Conservation (phyloP, 2,113 vertebrate species). For the Semnornis frantzii region DNA sequence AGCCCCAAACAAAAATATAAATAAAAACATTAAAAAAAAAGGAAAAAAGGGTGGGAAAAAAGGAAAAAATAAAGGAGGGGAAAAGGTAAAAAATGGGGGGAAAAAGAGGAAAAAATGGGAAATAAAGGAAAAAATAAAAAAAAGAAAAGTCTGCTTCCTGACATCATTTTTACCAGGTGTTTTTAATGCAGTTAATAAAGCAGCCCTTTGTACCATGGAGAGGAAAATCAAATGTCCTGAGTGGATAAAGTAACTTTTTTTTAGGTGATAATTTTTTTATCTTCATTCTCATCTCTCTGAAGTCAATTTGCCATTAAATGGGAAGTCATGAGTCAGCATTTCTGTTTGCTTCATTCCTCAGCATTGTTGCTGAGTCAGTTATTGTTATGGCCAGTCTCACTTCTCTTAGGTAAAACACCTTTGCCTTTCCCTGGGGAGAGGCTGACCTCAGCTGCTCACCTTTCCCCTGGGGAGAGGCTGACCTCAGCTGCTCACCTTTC, state of each 20-base stretch:
- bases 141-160: not conserved
- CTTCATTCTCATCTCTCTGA: constrained; percentile 29
- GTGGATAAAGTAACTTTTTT: not conserved
- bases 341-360: constrained; percentile 17
- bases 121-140: no score
- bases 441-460: no score
- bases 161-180: constrained; percentile 4
- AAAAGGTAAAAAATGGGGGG: no score
- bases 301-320: constrained; percentile 44
- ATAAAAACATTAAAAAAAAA: no score
- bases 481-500: no score
- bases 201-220: constrained; percentile 35
- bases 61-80: no score
- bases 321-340: constrained; percentile 45
- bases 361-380: constrained; percentile 11
- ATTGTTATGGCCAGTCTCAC: not conserved
- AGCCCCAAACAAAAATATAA: no score
- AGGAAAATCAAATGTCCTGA: not conserved
- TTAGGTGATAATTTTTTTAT: not conserved
- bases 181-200: constrained; percentile 24
- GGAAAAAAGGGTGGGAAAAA: no score
- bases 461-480: no score
- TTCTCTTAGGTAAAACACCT: not conserved
- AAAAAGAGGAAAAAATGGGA: not conserved
- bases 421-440: not conserved